Percentiles rank a stretch among this genome's conserved stretches.
Conservation (phyloP, 2,113 vertebrate species). For the Mugil cephalus region DNA sequence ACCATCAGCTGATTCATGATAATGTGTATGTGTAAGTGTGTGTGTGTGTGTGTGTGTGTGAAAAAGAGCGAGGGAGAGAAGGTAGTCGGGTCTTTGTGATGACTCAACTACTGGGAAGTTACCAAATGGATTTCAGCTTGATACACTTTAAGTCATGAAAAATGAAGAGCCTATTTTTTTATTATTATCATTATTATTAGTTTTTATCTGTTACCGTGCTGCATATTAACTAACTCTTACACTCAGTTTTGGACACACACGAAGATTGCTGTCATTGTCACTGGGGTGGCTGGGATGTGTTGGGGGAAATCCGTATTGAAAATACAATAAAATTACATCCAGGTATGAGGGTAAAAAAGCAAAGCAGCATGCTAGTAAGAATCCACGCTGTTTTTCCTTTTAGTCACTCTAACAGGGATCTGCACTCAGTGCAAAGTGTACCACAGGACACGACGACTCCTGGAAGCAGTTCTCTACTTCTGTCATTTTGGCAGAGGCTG, state of each 20-base stretch:
- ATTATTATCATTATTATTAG: too few species aligned
- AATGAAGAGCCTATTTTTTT: conserved; percentile 48
- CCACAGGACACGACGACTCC: not conserved
- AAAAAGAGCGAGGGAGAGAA: not conserved
- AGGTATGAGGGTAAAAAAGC: not conserved
- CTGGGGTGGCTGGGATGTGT: not conserved
- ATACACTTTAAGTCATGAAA: conserved; percentile 53
- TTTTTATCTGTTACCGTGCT: conserved; percentile 3
- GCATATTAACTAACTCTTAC: conserved; percentile 19
- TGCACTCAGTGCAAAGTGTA: not conserved
- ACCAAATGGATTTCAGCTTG: conserved; percentile 60
- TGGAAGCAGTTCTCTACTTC: not conserved
- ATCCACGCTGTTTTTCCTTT: not conserved
- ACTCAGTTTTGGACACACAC: not conserved
- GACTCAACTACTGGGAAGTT: conserved; percentile 65
- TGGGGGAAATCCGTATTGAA: not conserved
- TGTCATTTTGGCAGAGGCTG: not conserved
- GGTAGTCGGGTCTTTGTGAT: conserved; percentile 47
- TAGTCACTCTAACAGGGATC: not conserved
- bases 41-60: conserved; percentile 14
- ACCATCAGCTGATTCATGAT: conserved; percentile 77
- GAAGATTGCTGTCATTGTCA: not conserved
- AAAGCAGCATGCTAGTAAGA: not conserved
- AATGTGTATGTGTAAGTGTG: conserved; percentile 33
- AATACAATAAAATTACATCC: too few species aligned